These are phyloP conservation scores for Molossus alvarezi DNA, from an alignment of 2,797 vertebrate species.

Conservation along the genomic window DNA sequence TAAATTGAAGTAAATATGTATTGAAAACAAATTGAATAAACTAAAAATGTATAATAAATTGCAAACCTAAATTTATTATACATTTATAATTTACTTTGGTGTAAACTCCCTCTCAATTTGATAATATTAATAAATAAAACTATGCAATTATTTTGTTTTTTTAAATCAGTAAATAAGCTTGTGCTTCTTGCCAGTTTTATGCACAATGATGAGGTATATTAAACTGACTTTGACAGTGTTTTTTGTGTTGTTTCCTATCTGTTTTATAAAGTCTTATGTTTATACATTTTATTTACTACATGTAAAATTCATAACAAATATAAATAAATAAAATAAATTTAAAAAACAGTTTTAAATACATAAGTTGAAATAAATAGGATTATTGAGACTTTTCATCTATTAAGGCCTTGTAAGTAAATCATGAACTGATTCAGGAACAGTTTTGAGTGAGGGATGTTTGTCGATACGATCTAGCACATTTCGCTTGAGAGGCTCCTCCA, in stretches of 20 bases:
- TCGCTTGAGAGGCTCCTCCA: background rate
- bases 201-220: slow-evolving; percentile 88
- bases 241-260: slow-evolving; percentile 92
- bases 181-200: slow-evolving; percentile 92
- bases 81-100: slow-evolving; percentile 67
- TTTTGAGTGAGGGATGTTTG: background rate
- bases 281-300: background rate
- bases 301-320: background rate
- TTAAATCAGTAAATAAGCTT: slow-evolving; percentile 92
- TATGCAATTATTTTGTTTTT: slow-evolving; percentile 94
- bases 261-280: slow-evolving; percentile 88
- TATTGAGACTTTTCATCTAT: background rate
- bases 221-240: slow-evolving; percentile 95
- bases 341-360: background rate
- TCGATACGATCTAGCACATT: background rate
- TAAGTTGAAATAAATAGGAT: slow-evolving; percentile 2
- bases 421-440: background rate
- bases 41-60: background rate
- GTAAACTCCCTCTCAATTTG: slow-evolving; percentile 83
- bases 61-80: background rate
- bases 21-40: slow-evolving; percentile 1
- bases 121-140: slow-evolving; percentile 90
- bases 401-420: background rate
- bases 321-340: background rate
- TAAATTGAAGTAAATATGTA: background rate